These are phyloP conservation scores for Wasmannia auropunctata DNA, from an alignment of 1,140 invertebrate species.

Conservation along the genomic window DNA sequence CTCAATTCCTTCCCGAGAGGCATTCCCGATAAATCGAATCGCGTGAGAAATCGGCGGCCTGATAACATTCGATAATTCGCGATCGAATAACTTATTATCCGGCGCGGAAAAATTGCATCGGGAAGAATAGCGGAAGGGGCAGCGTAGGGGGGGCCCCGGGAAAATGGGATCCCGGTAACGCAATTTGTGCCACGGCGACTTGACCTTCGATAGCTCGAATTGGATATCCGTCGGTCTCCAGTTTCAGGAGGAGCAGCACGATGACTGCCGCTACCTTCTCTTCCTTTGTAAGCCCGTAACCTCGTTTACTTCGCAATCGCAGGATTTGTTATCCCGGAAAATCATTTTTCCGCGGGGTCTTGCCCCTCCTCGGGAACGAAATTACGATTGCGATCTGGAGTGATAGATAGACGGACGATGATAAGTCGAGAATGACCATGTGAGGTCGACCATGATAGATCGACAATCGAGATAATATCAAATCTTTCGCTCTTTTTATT, in stretches of 20 bases:
- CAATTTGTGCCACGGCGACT: constrained; percentile 73
- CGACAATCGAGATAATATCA: constrained; percentile 11
- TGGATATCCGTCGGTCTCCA: constrained; percentile 71
- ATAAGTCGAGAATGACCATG: constrained; percentile 52
- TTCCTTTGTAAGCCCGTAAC: constrained; percentile 69
- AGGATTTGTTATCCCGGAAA: constrained; percentile 58
- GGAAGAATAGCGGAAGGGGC: constrained; percentile 71
- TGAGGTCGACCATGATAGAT: background rate
- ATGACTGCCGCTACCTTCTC: constrained; percentile 61
- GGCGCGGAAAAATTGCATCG: constrained; percentile 64
- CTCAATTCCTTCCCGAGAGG: background rate
- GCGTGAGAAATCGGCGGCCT: constrained; percentile 61
- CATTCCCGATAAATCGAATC: constrained; percentile 47
- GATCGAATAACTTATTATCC: constrained; percentile 68
- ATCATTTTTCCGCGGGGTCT: constrained; percentile 44
- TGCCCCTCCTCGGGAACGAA: constrained; percentile 4
- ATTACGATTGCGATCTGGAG: constrained; percentile 49
- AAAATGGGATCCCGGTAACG: constrained; percentile 64
- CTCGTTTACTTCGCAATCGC: constrained; percentile 63
- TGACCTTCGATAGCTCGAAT: constrained; percentile 74
- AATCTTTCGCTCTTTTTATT: constrained; percentile 11
- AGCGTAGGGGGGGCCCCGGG: constrained; percentile 30
- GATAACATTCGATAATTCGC: constrained; percentile 68
- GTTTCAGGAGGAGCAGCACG: constrained; percentile 57
- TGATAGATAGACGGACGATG: constrained; percentile 51